A percentile compares a stretch with the other conserved stretches of the same genome.
These are phyloP conservation scores for Anarsia innoxiella DNA, from an alignment of 2,888 invertebrate genomes.

Conservation along the genomic window DNA sequence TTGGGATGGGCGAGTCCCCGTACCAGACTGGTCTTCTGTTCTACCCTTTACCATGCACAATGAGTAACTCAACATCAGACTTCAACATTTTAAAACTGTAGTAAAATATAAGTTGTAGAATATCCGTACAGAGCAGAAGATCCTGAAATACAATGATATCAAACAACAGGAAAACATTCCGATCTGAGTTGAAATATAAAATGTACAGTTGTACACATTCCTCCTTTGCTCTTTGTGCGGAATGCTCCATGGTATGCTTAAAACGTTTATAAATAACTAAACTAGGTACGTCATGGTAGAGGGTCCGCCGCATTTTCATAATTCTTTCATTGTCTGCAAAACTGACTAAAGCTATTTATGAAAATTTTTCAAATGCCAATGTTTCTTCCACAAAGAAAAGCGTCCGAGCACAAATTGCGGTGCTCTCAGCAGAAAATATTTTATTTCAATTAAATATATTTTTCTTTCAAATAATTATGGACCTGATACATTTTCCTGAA, in stretches of 20 bases:
- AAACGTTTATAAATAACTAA: slow-evolving; percentile 24
- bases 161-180: neutral
- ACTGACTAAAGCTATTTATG: slow-evolving; percentile 3
- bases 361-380: slow-evolving; percentile 9
- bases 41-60: too few relatives aligned
- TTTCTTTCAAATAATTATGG: too few relatives aligned
- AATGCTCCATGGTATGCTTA: slow-evolving; percentile 19
- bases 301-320: slow-evolving; percentile 8
- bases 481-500: too few relatives aligned
- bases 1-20: too few relatives aligned
- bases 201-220: slow-evolving; percentile 21
- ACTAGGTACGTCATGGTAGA: slow-evolving; percentile 11
- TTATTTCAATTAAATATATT: too few relatives aligned
- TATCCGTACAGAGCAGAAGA: neutral
- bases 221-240: slow-evolving; percentile 16
- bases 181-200: slow-evolving; percentile 20
- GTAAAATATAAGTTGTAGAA: too few relatives aligned
- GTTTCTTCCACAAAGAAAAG: neutral
- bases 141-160: too few relatives aligned
- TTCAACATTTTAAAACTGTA: too few relatives aligned
- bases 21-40: too few relatives aligned
- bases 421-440: too few relatives aligned
- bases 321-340: slow-evolving; percentile 10
- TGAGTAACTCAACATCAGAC: too few relatives aligned
- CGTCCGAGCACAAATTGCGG: slow-evolving; percentile 4